These are phyloP conservation scores for Parapsyche elsis DNA, from an alignment of 1,140 invertebrate species.

Conservation along the genomic window DNA sequence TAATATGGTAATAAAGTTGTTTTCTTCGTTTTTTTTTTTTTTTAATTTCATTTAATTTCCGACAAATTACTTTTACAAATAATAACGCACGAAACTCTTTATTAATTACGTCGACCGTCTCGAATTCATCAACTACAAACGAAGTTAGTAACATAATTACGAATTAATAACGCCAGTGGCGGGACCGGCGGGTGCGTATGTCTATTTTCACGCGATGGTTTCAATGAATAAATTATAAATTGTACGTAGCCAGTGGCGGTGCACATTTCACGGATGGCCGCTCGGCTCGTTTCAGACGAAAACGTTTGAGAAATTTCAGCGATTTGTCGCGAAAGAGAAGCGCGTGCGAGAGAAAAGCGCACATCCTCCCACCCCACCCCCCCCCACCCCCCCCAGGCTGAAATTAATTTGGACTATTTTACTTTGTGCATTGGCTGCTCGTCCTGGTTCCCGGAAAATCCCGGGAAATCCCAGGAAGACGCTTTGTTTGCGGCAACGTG, in stretches of 20 bases:
- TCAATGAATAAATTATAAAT: slow-evolving; percentile 25
- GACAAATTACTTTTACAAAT: no score
- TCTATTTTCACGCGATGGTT: background rate
- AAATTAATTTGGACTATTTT: slow-evolving; percentile 35
- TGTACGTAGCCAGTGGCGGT: background rate
- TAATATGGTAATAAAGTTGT: background rate
- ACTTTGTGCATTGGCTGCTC: slow-evolving; percentile 29
- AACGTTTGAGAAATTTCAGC: slow-evolving; percentile 27
- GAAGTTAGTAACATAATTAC: no score
- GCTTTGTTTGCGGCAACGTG: slow-evolving; percentile 28
- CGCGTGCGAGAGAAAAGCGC: no score
- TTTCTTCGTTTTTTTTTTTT: no score
- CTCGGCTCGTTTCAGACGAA: slow-evolving; percentile 2
- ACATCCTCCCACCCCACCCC: background rate
- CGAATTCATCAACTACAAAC: no score
- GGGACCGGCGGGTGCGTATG: no score
- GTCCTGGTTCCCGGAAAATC: slow-evolving; percentile 8
- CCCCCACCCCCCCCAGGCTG: background rate
- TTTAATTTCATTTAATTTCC: no score
- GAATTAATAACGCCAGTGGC: no score
- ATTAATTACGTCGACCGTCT: no score
- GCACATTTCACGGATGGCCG: slow-evolving; percentile 1
- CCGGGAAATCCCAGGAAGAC: background rate
- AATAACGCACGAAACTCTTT: no score
- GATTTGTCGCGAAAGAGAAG: slow-evolving; percentile 6